Conservation (phyloP, 2,113 vertebrate species). For the Boleophthalmus pectinirostris region DNA sequence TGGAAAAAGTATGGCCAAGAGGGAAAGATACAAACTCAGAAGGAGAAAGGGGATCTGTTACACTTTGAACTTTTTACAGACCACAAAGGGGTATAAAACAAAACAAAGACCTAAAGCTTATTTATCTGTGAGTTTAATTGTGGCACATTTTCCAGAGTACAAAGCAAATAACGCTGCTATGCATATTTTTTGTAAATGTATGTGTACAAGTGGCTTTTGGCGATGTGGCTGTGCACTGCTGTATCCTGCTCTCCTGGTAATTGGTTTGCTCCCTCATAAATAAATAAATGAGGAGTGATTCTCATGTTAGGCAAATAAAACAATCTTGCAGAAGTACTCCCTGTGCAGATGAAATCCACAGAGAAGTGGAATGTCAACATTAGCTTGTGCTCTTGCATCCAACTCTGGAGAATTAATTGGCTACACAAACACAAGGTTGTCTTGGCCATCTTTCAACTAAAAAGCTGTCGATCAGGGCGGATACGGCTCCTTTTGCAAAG, state of each 20-base stretch:
- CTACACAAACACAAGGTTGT: constrained; percentile 66
- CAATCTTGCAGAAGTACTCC: constrained; percentile 67
- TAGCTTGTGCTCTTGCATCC: constrained; percentile 58
- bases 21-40: constrained; percentile 53
- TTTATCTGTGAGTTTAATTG: constrained; percentile 25
- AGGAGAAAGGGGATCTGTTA: constrained; percentile 58
- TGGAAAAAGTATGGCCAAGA: constrained; percentile 36
- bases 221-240: constrained; percentile 38
- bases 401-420: constrained; percentile 63
- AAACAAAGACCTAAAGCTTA: background rate
- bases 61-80: constrained; percentile 17
- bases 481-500: constrained; percentile 48
- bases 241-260: constrained; percentile 70
- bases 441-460: constrained; percentile 48
- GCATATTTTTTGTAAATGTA: constrained; percentile 12
- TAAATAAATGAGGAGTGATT: constrained; percentile 76
- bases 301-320: constrained; percentile 77
- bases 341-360: constrained; percentile 60
- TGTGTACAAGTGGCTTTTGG: constrained; percentile 34
- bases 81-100: constrained; percentile 19
- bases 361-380: constrained; percentile 71
- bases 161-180: constrained; percentile 15
- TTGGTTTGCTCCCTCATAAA: constrained; percentile 75
- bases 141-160: constrained; percentile 9
- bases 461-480: constrained; percentile 45